Evolutionary conservation across 2,888 invertebrate genomes (phyloP).

Genomic region (Coleophora flavipennella): DNA sequence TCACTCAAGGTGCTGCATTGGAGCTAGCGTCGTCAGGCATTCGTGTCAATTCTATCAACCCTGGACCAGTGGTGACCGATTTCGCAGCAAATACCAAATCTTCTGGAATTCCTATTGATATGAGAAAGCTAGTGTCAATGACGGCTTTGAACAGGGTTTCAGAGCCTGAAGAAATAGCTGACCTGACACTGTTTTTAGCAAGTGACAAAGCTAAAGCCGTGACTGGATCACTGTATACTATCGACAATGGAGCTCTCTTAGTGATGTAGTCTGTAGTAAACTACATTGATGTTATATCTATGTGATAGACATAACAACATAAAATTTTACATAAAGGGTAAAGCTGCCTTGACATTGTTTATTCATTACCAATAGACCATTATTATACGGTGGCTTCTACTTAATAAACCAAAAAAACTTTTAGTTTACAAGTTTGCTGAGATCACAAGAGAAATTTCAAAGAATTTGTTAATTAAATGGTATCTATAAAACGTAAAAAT

Average conservation of each 20-base stretch:
- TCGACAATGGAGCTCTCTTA: neutral
- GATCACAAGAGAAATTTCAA: too few relatives aligned
- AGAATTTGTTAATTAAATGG: too few relatives aligned
- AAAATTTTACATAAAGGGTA: too few relatives aligned
- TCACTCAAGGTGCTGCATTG: conserved; percentile 79
- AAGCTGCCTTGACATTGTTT: too few relatives aligned
- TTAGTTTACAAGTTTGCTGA: too few relatives aligned
- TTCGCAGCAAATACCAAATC: conserved; percentile 11
- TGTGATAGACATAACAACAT: too few relatives aligned
- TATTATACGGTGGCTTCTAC: too few relatives aligned
- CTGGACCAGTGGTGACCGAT: conserved; percentile 76
- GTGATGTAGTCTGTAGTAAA: neutral
- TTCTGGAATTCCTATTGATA: neutral
- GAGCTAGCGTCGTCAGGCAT: conserved; percentile 73
- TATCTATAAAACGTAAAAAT: too few relatives aligned
- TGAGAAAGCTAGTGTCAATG: neutral
- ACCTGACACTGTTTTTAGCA: neutral
- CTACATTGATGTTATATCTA: too few relatives aligned
- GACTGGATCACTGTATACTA: neutral
- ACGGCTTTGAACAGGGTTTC: neutral
- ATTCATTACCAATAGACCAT: too few relatives aligned
- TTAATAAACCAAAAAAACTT: too few relatives aligned
- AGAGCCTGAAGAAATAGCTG: neutral
- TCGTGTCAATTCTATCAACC: conserved; percentile 80
- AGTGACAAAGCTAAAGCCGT: neutral